phyloP scores from a whole-genome alignment of 2,888 invertebrate genomes.

The Pseudoips prasinana region DNA sequence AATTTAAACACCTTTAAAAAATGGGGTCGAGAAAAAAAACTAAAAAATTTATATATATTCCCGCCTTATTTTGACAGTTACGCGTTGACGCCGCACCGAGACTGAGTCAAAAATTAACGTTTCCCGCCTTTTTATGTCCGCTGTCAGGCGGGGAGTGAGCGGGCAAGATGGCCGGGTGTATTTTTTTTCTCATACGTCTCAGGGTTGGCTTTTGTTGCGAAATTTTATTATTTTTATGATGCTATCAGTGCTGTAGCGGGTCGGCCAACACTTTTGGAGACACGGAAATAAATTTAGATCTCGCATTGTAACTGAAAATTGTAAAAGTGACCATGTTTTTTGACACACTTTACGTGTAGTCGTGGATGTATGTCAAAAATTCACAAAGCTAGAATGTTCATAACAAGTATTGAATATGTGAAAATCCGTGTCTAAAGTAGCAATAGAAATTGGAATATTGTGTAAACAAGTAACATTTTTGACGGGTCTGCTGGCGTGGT shows the following conservation, averaged over 20 bases:
- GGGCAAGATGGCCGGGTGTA: constrained; percentile 45
- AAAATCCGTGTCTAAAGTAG: too few relatives aligned
- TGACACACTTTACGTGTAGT: too few relatives aligned
- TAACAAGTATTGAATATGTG: too few relatives aligned
- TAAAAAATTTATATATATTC: constrained; percentile 45
- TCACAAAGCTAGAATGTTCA: too few relatives aligned
- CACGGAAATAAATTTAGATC: background rate
- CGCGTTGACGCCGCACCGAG: constrained; percentile 54
- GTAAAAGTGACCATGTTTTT: too few relatives aligned
- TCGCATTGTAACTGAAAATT: too few relatives aligned
- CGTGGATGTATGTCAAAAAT: too few relatives aligned
- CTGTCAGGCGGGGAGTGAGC: constrained; percentile 60
- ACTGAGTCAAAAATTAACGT: constrained; percentile 61
- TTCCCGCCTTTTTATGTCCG: constrained; percentile 64
- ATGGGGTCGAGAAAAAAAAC: constrained; percentile 43
- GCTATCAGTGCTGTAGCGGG: constrained; percentile 26
- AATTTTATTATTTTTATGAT: constrained; percentile 42
- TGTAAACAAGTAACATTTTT: too few relatives aligned
- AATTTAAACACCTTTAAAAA: constrained; percentile 36
- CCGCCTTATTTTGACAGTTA: constrained; percentile 53
- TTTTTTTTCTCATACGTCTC: constrained; percentile 35
- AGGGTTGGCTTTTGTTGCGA: constrained; percentile 59
- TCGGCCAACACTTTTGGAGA: background rate
- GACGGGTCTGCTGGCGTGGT: too few relatives aligned
- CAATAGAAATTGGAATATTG: too few relatives aligned